A percentile compares a stretch with the other conserved stretches of the same genome.
Conservation (phyloP, 1,140 invertebrate genomes). For the Bombus superbus region DNA sequence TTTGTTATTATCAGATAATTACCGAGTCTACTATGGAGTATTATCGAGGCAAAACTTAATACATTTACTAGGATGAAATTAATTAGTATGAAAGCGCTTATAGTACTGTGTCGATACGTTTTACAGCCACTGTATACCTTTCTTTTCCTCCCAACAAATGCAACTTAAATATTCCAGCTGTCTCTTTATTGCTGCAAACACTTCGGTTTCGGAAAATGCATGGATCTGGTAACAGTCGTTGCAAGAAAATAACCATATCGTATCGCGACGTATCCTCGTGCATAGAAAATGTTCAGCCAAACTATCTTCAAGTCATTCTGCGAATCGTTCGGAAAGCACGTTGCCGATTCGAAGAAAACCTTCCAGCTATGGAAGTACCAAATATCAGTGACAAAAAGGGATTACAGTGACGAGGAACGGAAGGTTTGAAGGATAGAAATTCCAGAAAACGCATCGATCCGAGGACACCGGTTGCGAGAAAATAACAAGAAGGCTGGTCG, state of each 20-base stretch:
- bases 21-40: no score
- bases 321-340: neutral
- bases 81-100: no score
- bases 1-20: no score
- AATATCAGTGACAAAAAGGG: neutral
- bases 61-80: no score
- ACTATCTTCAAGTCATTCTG: no score
- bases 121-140: no score
- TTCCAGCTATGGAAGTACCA: neutral
- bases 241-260: no score
- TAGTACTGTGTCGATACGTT: no score
- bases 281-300: no score
- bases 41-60: no score
- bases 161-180: neutral
- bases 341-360: neutral
- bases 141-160: neutral
- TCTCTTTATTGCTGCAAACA: neutral
- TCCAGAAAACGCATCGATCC: slow-evolving; percentile 19
- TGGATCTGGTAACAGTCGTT: no score
- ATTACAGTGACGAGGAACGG: neutral
- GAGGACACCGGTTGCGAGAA: slow-evolving; percentile 70
- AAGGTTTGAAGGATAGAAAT: neutral
- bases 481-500: slow-evolving; percentile 53
- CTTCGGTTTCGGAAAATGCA: neutral
- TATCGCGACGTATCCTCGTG: no score